A percentile compares a stretch with the other conserved stretches of the same genome.
Evolutionary conservation across 2,888 invertebrate genomes (phyloP).

Genomic region (Taphrorychus bicolor): DNA sequence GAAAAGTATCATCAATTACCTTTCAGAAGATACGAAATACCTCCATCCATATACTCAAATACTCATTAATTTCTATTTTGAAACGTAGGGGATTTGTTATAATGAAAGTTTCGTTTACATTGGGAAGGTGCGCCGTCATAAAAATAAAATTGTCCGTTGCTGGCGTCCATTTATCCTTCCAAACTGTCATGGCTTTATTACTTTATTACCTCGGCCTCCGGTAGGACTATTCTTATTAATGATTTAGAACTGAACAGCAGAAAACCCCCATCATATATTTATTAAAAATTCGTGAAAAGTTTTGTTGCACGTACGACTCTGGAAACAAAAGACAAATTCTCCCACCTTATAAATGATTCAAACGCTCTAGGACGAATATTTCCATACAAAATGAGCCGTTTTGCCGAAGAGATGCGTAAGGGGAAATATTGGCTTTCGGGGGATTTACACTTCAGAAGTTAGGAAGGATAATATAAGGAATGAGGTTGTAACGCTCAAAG

Average conservation of each 20-base stretch:
- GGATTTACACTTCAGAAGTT: conserved; percentile 11
- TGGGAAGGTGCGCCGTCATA: not conserved
- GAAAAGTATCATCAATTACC: not conserved
- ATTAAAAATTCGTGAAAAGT: not conserved
- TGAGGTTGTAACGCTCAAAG: not conserved
- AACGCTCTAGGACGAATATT: not conserved
- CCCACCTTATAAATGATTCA: conserved; percentile 13
- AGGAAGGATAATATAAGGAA: not conserved
- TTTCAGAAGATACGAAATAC: not conserved
- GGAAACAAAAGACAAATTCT: conserved; percentile 16
- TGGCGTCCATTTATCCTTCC: not conserved
- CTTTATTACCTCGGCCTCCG: not conserved
- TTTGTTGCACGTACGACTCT: not conserved
- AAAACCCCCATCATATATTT: not conserved
- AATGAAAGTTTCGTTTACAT: not conserved
- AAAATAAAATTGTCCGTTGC: not conserved
- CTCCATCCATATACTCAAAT: not conserved
- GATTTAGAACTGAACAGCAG: not conserved
- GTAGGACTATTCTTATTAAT: not conserved
- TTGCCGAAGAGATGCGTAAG: not conserved
- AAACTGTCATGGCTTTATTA: not conserved
- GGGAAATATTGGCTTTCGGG: conserved; percentile 12
- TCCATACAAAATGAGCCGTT: conserved; percentile 18
- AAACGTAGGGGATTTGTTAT: not conserved
- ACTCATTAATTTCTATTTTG: not conserved